Conservation (phyloP, 2,797 vertebrate species). For the Merluccius polli region DNA sequence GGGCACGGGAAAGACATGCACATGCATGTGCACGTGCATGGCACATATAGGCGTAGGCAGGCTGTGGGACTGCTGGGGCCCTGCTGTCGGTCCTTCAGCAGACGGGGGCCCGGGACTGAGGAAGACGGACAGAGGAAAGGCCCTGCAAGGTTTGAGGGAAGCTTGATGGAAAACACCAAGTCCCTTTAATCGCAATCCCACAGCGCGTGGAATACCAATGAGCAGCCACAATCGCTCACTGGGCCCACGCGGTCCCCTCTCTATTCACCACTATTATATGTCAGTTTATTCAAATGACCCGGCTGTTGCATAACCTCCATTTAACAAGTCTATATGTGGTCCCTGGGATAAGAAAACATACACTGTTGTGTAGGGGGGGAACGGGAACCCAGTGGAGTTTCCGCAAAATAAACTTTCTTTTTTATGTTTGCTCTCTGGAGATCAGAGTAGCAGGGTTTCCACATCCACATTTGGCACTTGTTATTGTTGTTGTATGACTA, state of each 20-base stretch:
- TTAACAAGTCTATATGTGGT: conserved; percentile 49
- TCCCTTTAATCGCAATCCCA: not conserved
- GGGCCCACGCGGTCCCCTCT: conserved; percentile 41
- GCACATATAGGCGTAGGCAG: not conserved
- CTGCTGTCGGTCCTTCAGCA: not conserved
- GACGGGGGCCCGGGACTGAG: not conserved
- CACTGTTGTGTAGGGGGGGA: conserved; percentile 12
- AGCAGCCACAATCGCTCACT: conserved; percentile 47
- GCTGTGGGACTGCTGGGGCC: not conserved
- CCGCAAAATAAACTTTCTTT: conserved; percentile 17
- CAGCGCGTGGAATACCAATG: conserved; percentile 57
- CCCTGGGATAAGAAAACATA: conserved; percentile 41
- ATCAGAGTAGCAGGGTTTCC: conserved; percentile 25
- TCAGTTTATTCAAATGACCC: conserved; percentile 54
- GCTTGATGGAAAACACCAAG: not conserved
- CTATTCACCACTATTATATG: conserved; percentile 51
- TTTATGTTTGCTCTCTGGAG: conserved; percentile 7
- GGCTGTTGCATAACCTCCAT: conserved; percentile 64
- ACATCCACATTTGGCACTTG: conserved; percentile 1
- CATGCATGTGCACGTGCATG: not conserved
- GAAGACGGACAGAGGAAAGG: not conserved
- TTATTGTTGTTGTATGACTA: conserved; percentile 16
- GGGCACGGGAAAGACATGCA: not conserved
- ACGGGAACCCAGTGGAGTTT: conserved; percentile 10
- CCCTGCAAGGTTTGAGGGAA: not conserved